Conservation (phyloP, 1,140 invertebrate genomes). For the Drosophila trapezifrons region DNA sequence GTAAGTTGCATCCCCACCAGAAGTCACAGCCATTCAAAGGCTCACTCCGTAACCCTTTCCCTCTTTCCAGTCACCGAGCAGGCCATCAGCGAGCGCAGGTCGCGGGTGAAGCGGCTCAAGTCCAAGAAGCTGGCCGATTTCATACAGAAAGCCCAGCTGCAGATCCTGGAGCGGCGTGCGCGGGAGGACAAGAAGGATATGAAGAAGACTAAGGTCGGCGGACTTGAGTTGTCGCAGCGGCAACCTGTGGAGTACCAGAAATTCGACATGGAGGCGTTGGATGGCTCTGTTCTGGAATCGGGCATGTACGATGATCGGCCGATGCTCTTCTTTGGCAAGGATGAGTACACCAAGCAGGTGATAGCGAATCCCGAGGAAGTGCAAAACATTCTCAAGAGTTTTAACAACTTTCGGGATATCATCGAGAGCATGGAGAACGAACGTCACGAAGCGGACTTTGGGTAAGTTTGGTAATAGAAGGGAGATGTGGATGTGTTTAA, state of each 20-base stretch:
- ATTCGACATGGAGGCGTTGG: conserved; percentile 69
- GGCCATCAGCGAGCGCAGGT: conserved; percentile 87
- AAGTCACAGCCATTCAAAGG: not conserved
- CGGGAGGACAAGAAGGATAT: conserved; percentile 69
- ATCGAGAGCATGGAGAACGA: conserved; percentile 85
- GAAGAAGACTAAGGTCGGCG: conserved; percentile 77
- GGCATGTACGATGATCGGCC: conserved; percentile 77
- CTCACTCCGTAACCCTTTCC: not conserved
- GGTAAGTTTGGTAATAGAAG: conserved; percentile 24
- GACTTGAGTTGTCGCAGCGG: conserved; percentile 32
- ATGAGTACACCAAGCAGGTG: conserved; percentile 65
- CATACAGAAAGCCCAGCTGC: conserved; percentile 85
- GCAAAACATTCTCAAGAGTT: conserved; percentile 74
- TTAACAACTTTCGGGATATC: conserved; percentile 75
- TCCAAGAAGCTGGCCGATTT: conserved; percentile 87
- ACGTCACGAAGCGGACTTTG: conserved; percentile 77
- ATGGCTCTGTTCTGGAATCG: conserved; percentile 61
- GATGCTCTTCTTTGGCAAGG: conserved; percentile 77
- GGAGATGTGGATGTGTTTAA: not conserved
- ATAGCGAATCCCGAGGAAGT: conserved; percentile 67
- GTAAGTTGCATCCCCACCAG: conserved; percentile 27
- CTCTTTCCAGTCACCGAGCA: conserved; percentile 86
- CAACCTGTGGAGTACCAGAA: conserved; percentile 76
- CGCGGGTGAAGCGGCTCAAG: conserved; percentile 87
- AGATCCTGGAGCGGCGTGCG: conserved; percentile 78